phyloP scores from a whole-genome alignment of 2,888 invertebrate species.

The Slavum lentiscoides region DNA sequence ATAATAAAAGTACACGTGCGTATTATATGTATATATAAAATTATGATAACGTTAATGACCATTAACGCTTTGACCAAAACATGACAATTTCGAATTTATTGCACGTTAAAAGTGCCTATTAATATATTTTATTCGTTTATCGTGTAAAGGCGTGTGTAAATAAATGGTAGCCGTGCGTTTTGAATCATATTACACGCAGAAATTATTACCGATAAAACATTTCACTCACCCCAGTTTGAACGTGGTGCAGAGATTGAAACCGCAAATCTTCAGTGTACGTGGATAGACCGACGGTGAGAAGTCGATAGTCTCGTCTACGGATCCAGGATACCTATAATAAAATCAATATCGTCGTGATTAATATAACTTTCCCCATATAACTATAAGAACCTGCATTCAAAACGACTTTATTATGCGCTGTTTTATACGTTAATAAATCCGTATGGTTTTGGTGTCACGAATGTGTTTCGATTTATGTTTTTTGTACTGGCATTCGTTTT shows the following conservation, averaged over 20 bases:
- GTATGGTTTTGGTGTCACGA: too few relatives aligned
- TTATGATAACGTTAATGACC: too few relatives aligned
- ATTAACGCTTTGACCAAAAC: too few relatives aligned
- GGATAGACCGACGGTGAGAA: constrained; percentile 82
- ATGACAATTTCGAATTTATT: too few relatives aligned
- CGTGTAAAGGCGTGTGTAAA: not conserved
- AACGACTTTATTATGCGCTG: not conserved
- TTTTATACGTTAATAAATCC: too few relatives aligned
- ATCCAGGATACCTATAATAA: constrained; percentile 71
- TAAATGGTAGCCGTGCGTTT: not conserved
- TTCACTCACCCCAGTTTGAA: constrained; percentile 78
- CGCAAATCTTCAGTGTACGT: constrained; percentile 88
- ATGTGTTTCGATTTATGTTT: too few relatives aligned
- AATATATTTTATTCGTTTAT: not conserved
- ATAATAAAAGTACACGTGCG: too few relatives aligned
- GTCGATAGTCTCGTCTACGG: constrained; percentile 69
- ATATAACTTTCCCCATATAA: too few relatives aligned
- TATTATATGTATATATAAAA: too few relatives aligned
- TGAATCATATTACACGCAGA: not conserved
- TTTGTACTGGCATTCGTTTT: too few relatives aligned
- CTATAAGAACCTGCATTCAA: too few relatives aligned
- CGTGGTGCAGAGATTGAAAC: constrained; percentile 82
- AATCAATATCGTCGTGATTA: not conserved
- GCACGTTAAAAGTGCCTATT: not conserved
- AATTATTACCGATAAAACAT: not conserved